phyloP scores from a whole-genome alignment of 2,888 invertebrate genomes.

The Phortica okadai region DNA sequence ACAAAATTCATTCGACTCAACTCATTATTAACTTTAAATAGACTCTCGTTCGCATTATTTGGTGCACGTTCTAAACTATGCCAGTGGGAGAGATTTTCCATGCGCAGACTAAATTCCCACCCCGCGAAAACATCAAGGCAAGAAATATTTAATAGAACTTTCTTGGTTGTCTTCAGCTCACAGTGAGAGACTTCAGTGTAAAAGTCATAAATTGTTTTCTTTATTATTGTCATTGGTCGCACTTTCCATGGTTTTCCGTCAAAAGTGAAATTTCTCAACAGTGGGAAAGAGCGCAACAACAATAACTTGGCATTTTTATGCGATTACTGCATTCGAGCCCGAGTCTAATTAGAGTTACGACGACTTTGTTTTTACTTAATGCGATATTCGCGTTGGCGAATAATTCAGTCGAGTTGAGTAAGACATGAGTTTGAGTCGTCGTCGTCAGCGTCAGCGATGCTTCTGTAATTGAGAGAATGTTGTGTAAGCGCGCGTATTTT shows the following conservation, averaged over 20 bases:
- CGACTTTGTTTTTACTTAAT: slow-evolving; percentile 13
- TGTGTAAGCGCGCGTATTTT: slow-evolving; percentile 54
- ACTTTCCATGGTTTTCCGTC: not conserved
- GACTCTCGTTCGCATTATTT: not conserved
- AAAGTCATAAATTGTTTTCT: slow-evolving; percentile 28
- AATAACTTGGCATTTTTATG: slow-evolving; percentile 1
- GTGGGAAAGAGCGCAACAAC: slow-evolving; percentile 65
- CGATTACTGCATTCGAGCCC: slow-evolving; percentile 16
- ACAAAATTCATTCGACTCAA: not conserved
- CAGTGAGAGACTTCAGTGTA: slow-evolving; percentile 37
- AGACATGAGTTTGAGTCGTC: slow-evolving; percentile 46
- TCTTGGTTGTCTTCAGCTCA: slow-evolving; percentile 26
- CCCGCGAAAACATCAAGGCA: not conserved
- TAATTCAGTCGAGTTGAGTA: slow-evolving; percentile 52
- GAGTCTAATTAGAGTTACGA: slow-evolving; percentile 58
- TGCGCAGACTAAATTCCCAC: not conserved
- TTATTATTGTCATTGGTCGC: not conserved
- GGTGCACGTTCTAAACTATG: slow-evolving; percentile 47
- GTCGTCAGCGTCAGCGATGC: not conserved
- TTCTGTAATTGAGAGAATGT: slow-evolving; percentile 41
- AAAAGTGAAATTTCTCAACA: slow-evolving; percentile 63
- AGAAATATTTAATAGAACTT: not conserved
- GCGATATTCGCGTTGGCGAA: not conserved
- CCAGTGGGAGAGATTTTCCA: slow-evolving; percentile 53
- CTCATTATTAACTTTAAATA: slow-evolving; percentile 61